phyloP scores from a whole-genome alignment of 2,797 vertebrate genomes.

The Siniperca undulata region DNA sequence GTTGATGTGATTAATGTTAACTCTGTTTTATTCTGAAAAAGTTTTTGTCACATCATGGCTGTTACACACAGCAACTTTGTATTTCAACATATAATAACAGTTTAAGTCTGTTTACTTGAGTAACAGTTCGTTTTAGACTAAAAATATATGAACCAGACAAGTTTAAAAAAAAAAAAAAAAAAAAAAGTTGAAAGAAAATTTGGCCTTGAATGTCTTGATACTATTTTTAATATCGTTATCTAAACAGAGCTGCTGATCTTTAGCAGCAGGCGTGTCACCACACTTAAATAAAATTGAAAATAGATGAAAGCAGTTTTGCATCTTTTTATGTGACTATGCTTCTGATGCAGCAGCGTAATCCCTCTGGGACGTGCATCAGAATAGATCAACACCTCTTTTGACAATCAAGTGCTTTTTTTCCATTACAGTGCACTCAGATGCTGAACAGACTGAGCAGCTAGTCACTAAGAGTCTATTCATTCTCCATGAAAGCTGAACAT shows the following conservation, averaged over 20 bases:
- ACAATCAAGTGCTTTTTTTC: slow-evolving; percentile 42
- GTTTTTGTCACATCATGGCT: background rate
- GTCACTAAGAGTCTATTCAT: slow-evolving; percentile 53
- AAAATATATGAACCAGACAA: slow-evolving; percentile 45
- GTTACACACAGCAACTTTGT: background rate
- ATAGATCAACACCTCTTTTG: slow-evolving; percentile 68
- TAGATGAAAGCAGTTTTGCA: slow-evolving; percentile 54
- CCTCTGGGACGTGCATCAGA: slow-evolving; percentile 62
- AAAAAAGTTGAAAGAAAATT: slow-evolving; percentile 29
- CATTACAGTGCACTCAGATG: slow-evolving; percentile 34
- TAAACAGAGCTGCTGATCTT: slow-evolving; percentile 44
- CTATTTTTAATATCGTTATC: slow-evolving; percentile 62
- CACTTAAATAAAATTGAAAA: slow-evolving; percentile 53
- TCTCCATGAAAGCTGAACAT: slow-evolving; percentile 55
- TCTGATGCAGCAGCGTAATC: slow-evolving; percentile 38
- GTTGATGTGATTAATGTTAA: background rate
- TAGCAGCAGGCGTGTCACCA: slow-evolving; percentile 17
- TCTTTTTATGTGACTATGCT: slow-evolving; percentile 38
- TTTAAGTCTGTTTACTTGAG: background rate
- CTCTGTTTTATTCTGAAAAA: background rate
- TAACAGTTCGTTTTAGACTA: slow-evolving; percentile 11
- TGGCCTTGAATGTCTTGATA: slow-evolving; percentile 19
- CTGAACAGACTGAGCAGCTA: slow-evolving; percentile 55
- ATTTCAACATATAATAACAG: background rate
- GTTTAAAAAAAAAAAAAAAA: slow-evolving; percentile 1